Percentiles rank a stretch among this genome's conserved stretches.
These are phyloP conservation scores for Callopanchax toddi DNA, from an alignment of 2,113 vertebrate species.

Conservation along the genomic window DNA sequence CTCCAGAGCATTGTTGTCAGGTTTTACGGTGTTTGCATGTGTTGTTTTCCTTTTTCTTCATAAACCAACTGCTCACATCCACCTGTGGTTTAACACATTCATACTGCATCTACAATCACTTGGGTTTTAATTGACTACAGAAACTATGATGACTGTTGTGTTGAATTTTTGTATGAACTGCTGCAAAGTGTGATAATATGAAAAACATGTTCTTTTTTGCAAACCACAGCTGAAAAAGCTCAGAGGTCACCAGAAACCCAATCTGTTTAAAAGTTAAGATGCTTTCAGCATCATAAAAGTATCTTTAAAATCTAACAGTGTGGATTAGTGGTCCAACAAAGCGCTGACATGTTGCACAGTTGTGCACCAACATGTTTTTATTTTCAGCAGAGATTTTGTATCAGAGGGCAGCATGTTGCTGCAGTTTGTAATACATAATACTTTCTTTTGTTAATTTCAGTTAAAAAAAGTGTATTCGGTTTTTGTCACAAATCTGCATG, in stretches of 20 bases:
- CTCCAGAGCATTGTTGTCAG: constrained; percentile 8
- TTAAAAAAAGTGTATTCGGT: too few species aligned
- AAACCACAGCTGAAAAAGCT: too few species aligned
- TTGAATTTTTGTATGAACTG: not conserved
- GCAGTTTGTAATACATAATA: too few species aligned
- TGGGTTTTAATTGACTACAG: not conserved
- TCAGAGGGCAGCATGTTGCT: too few species aligned
- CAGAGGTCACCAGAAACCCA: too few species aligned
- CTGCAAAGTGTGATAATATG: not conserved
- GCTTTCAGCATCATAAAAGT: not conserved
- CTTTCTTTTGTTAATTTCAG: too few species aligned
- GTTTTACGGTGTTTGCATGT: constrained; percentile 10
- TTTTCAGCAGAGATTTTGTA: too few species aligned
- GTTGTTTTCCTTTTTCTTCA: not conserved
- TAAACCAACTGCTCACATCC: not conserved
- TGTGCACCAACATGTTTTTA: too few species aligned
- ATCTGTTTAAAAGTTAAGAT: not conserved
- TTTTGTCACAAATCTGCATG: too few species aligned
- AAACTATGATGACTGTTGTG: not conserved
- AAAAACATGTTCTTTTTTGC: too few species aligned
- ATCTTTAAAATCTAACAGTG: not conserved
- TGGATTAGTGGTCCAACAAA: too few species aligned
- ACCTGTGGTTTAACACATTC: not conserved
- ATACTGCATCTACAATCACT: not conserved
- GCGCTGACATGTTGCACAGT: too few species aligned